Percentiles rank a stretch among this genome's conserved stretches.
These are phyloP conservation scores for Drosophila insularis DNA, from an alignment of 1,140 invertebrate species.

Conservation along the genomic window DNA sequence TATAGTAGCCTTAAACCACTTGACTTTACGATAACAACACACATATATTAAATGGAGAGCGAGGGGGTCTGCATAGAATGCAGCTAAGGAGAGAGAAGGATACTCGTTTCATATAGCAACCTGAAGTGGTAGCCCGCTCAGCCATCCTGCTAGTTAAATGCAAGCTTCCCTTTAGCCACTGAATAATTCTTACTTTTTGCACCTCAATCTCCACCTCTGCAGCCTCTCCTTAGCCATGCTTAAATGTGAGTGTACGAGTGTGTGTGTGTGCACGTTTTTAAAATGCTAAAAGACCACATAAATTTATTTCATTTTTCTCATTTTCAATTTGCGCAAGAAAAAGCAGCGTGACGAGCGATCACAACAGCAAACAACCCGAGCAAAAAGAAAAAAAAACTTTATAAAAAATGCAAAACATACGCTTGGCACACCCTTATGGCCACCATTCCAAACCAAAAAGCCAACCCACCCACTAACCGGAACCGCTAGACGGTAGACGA, in stretches of 20 bases:
- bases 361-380: constrained; percentile 19
- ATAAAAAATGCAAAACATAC: constrained; percentile 70
- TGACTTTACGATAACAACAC: constrained; percentile 38
- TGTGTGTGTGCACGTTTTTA: constrained; percentile 51
- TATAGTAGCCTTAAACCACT: constrained; percentile 45
- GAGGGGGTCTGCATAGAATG: background rate
- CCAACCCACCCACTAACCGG: constrained; percentile 7
- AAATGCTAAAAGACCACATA: constrained; percentile 69
- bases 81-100: background rate
- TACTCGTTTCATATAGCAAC: background rate
- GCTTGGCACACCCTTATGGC: constrained; percentile 52
- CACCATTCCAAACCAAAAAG: constrained; percentile 20
- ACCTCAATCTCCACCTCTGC: constrained; percentile 16
- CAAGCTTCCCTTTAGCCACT: constrained; percentile 45
- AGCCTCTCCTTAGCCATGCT: no score
- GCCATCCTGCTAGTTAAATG: constrained; percentile 55
- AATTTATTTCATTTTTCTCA: constrained; percentile 50
- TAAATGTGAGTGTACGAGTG: background rate
- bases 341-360: constrained; percentile 30
- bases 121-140: constrained; percentile 2
- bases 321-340: constrained; percentile 68
- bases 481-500: constrained; percentile 34
- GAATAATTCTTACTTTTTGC: constrained; percentile 27
- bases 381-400: constrained; percentile 22
- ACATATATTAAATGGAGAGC: background rate